These are phyloP conservation scores for Tenebrio molitor DNA, from an alignment of 1,140 invertebrate genomes.

Conservation along the genomic window DNA sequence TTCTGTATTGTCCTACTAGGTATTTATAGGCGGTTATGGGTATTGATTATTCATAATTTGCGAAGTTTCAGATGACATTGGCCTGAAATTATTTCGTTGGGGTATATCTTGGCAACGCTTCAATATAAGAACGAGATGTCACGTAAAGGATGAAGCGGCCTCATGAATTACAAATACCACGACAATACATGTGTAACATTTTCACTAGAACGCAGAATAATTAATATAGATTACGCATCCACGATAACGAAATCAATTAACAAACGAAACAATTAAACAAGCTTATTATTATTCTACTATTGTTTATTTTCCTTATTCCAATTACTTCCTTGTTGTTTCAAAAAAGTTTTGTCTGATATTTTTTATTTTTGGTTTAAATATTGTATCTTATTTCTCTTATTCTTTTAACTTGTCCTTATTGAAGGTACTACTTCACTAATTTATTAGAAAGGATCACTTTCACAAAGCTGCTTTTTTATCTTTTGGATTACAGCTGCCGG, in stretches of 20 bases:
- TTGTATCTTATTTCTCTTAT: too few species aligned
- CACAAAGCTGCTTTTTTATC: too few species aligned
- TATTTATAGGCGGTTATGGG: slow-evolving; percentile 20
- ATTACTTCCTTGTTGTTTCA: too few species aligned
- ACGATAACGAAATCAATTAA: not conserved
- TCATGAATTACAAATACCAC: slow-evolving; percentile 21
- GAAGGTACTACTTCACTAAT: too few species aligned
- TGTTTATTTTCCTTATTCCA: too few species aligned
- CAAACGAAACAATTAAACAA: too few species aligned
- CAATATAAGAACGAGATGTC: slow-evolving; percentile 28
- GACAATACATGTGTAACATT: slow-evolving; percentile 1
- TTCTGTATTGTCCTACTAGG: slow-evolving; percentile 10
- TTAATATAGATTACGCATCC: slow-evolving; percentile 1
- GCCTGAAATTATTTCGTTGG: slow-evolving; percentile 8
- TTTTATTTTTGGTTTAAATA: too few species aligned
- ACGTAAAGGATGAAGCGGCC: slow-evolving; percentile 31
- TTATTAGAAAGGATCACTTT: too few species aligned
- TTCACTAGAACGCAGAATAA: slow-evolving; percentile 3
- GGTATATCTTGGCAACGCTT: slow-evolving; percentile 29
- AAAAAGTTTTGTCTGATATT: too few species aligned
- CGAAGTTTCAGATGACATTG: slow-evolving; percentile 20
- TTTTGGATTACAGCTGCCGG: too few species aligned
- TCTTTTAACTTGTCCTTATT: too few species aligned
- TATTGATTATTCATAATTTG: slow-evolving; percentile 40
- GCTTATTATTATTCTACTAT: too few species aligned